These are phyloP conservation scores for Butastur rufipennis DNA, from an alignment of 2,113 vertebrate genomes.

Conservation along the genomic window DNA sequence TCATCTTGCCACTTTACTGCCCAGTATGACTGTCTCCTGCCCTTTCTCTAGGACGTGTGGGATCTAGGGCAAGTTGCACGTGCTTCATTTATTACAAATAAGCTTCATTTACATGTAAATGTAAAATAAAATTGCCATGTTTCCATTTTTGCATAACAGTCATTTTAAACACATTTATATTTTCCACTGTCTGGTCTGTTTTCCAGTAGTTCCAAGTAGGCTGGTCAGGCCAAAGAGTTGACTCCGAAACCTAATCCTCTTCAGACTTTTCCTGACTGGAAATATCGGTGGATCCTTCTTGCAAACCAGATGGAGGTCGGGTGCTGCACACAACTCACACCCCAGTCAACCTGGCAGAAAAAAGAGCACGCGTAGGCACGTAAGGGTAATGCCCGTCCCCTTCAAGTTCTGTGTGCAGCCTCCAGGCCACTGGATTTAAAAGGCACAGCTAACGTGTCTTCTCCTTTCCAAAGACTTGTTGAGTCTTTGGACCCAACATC, in stretches of 20 bases:
- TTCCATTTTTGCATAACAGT: not conserved
- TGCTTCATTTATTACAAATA: not conserved
- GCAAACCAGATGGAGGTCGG: accelerated
- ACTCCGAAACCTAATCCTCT: not conserved
- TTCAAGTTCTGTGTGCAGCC: not conserved
- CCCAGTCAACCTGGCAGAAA: not conserved
- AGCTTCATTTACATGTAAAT: not conserved
- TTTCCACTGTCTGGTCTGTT: not conserved
- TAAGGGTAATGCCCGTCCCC: not conserved
- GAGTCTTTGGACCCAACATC: not conserved
- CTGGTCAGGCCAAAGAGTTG: not conserved
- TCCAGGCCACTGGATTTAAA: not conserved
- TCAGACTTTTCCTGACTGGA: not conserved
- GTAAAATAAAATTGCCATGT: not conserved
- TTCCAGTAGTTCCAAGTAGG: not conserved
- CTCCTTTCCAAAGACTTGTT: not conserved
- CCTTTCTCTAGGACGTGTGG: not conserved
- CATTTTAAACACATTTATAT: not conserved
- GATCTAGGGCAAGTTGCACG: not conserved
- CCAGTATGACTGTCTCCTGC: not conserved
- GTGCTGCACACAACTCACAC: not conserved
- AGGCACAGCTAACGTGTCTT: not conserved
- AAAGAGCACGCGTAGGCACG: not conserved
- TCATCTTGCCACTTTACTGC: not conserved
- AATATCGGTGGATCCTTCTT: not conserved